Evolutionary conservation across 2,888 invertebrate genomes (phyloP), one percentile per base, ranked within the genome.

Genomic region (Empis livida): DNA sequence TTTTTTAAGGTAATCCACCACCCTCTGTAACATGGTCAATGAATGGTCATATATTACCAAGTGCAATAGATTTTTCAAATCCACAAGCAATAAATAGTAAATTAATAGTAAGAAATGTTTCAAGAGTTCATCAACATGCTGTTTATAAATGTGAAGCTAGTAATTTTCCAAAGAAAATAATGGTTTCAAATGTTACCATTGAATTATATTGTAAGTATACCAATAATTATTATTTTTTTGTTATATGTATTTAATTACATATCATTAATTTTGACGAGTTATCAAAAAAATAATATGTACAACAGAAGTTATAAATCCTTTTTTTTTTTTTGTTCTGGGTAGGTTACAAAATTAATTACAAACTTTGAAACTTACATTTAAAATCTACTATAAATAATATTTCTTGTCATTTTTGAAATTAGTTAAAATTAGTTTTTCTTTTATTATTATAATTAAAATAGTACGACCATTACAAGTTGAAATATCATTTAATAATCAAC

Each of bases 401-500:
- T 20, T 5, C 20, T 20, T 20, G 5, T 20, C 20, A 20, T 20
- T 5, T n/a, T n/a, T 5, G 5, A 20, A 20, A 20, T 20, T 20
- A 20, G 5, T 20, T 20, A 20, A 13, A 32, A 32, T 32, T 13
- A 32, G 4, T 5, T 32, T 32, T 32, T 32, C 3, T 32, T 32
- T 32, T 32, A 5, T 32, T 32, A 13, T 32, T 32, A 13, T 32
- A 32, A 32, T 27, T 27, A 8, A 27, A 27, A 27, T 76, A 92
- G 91, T 92, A 65, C 80, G 83, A 47, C 91, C 92, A 9, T 66
- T 90, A 44, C 72, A 77, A 49, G 89, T 89, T 53, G 82, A 82
- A 63, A 86, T 91, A 56, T 65, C 86, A 52, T 81, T 80, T 55
- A 80, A 84, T 62, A 85, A 86, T 61, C 84, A 87, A 58, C 88